Evolutionary conservation across 2,113 vertebrate species (phyloP).

Genomic region (Gadus chalcogrammus): DNA sequence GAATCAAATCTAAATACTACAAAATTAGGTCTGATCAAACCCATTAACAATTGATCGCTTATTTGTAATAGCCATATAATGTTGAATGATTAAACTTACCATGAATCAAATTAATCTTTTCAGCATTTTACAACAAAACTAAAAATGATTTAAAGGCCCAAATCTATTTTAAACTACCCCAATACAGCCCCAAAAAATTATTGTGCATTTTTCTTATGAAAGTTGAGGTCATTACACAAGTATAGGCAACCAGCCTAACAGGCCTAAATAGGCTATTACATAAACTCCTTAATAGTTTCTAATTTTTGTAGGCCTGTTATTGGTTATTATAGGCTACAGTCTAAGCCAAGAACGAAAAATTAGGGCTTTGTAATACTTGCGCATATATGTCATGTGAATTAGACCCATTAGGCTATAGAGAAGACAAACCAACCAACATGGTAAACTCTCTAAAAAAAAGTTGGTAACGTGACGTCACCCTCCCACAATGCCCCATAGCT

Average conservation of each 20-base stretch:
- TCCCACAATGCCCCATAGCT: conserved; percentile 82
- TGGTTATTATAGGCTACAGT: not conserved
- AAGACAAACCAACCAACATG: too few relatives aligned
- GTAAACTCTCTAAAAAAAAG: conserved; percentile 54
- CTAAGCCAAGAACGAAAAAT: too few relatives aligned
- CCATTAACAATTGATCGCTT: too few relatives aligned
- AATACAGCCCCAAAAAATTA: not conserved
- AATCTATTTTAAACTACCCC: not conserved
- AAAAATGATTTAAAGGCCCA: not conserved
- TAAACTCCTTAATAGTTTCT: not conserved
- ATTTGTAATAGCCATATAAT: too few relatives aligned
- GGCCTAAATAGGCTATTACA: not conserved
- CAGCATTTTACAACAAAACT: not conserved
- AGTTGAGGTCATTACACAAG: not conserved
- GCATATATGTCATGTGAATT: too few relatives aligned
- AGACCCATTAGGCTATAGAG: too few relatives aligned
- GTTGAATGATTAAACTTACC: too few relatives aligned
- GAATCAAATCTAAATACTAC: too few relatives aligned
- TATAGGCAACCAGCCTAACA: not conserved
- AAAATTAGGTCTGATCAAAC: too few relatives aligned
- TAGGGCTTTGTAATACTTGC: too few relatives aligned
- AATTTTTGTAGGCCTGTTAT: not conserved
- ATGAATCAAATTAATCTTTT: not conserved
- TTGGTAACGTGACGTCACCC: conserved; percentile 82
- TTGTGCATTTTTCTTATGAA: not conserved